Conservation (phyloP, 2,797 vertebrate genomes). For the Coluber constrictor region DNA sequence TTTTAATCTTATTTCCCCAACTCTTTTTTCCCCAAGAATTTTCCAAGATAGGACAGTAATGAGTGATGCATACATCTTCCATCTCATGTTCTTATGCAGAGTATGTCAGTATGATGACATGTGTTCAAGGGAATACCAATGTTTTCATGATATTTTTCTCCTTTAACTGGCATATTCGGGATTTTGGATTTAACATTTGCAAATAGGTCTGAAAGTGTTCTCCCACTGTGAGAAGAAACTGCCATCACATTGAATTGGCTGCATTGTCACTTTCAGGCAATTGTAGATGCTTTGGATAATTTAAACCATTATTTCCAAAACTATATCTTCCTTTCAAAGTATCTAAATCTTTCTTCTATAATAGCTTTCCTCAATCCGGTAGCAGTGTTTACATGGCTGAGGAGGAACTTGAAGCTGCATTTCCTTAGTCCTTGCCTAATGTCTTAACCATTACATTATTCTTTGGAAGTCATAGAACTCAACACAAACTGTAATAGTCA, state of each 20-base stretch:
- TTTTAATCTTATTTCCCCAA: neutral
- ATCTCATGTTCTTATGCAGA: neutral
- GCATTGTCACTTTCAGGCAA: neutral
- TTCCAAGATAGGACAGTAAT: neutral
- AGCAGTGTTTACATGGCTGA: neutral
- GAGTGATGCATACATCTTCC: neutral
- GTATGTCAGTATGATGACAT: neutral
- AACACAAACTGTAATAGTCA: neutral
- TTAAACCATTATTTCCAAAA: neutral
- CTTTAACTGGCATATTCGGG: neutral
- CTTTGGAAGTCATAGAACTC: neutral
- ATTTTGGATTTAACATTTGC: neutral
- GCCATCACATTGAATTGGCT: neutral
- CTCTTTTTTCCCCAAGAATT: neutral
- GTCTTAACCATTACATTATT: neutral
- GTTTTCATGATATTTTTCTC: neutral
- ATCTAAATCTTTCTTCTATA: neutral
- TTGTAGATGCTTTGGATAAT: neutral
- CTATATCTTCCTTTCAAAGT: neutral
- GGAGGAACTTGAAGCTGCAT: neutral
- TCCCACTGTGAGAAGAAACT: neutral
- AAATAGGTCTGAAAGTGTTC: neutral
- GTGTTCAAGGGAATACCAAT: neutral
- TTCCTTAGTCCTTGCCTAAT: neutral
- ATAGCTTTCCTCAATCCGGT: neutral